Base-by-base conservation (phyloP, 2,888 invertebrate genomes). In the Ptilodon capucinus region DNA sequence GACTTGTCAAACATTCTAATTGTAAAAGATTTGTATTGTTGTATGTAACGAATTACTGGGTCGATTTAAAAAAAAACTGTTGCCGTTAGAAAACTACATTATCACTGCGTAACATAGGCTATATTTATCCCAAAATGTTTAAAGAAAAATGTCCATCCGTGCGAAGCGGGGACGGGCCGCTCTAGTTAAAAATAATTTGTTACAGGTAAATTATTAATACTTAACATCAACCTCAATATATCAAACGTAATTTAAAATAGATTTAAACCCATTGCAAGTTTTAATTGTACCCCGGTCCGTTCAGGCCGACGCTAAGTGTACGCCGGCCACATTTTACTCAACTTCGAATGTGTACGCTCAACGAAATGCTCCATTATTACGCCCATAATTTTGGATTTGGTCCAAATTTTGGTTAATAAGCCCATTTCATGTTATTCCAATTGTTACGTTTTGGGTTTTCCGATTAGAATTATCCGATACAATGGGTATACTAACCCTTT, bases 371-470 rank as follows among this genome's bases (percentile, higher is more conserved):
- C 74, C 71, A 73, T 76, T 77, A 79, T 71, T 71, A 61, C 69
- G 65, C 64, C 71, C 69, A 73, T 81, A 77, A 82, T 80, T 80
- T 81, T 74, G 75, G 75, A 70, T 71, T 73, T 64, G 62, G 67
- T 71, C 74, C 71, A 61, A 63, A 63, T 66, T 55, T 61, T 59
- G 58, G 51, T 55, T 57, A 59, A 4, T 14, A 40, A 40, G 23
- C 21, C 13, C 18, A 40, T 46, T 46, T 56, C 7, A 28, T 18
- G 38, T 57, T 48, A 40, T 44, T 35, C 34, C 41, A 42, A 35
- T 40, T 45, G 38, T 48, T 2, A 48, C 47, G 41, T 44, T 41
- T 42, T 17, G n/a, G 17, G 42, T n/a, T 39, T 46, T 32, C 18
- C n/a, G 38, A 42, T 44, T 58, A 40, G 11, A 30, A 30, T 9